phyloP scores from a whole-genome alignment of 2,113 vertebrate genomes.

The Nothocercus julius region DNA sequence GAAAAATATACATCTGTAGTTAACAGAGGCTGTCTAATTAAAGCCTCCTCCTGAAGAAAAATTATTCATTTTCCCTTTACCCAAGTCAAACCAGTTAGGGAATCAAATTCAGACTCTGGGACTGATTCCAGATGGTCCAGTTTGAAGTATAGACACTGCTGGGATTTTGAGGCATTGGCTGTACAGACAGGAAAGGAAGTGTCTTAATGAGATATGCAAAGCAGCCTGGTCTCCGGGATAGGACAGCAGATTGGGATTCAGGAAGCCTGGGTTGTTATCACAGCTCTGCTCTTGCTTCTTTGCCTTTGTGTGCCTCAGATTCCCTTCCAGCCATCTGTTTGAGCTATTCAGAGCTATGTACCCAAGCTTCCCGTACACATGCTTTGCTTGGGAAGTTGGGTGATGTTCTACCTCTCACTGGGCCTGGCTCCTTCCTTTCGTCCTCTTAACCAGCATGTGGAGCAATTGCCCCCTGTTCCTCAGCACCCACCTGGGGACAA shows the following conservation, averaged over 20 bases:
- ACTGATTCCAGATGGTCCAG: neutral
- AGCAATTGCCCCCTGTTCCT: neutral
- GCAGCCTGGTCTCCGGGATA: neutral
- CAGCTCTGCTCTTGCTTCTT: slow-evolving; percentile 20
- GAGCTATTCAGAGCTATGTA: slow-evolving; percentile 35
- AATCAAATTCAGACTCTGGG: neutral
- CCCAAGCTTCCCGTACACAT: slow-evolving; percentile 10
- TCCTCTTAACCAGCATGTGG: neutral
- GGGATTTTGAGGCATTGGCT: neutral
- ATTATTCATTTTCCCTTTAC: neutral
- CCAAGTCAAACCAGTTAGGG: neutral
- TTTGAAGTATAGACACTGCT: slow-evolving; percentile 21
- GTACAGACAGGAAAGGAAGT: slow-evolving; percentile 38
- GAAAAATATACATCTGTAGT: neutral
- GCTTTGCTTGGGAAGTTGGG: neutral
- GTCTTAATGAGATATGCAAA: slow-evolving; percentile 31
- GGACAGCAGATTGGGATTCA: slow-evolving; percentile 56
- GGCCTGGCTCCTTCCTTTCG: neutral
- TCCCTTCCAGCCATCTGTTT: slow-evolving; percentile 59
- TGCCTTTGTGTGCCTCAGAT: neutral
- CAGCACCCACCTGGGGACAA: neutral
- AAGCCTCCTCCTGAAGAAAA: neutral
- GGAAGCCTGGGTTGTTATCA: slow-evolving; percentile 25
- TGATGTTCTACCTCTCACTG: slow-evolving; percentile 13
- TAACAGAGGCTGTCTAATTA: neutral